Percentiles rank a stretch among this genome's conserved stretches.
These are phyloP conservation scores for Takifugu flavidus DNA, from an alignment of 2,113 vertebrate species.

Conservation along the genomic window DNA sequence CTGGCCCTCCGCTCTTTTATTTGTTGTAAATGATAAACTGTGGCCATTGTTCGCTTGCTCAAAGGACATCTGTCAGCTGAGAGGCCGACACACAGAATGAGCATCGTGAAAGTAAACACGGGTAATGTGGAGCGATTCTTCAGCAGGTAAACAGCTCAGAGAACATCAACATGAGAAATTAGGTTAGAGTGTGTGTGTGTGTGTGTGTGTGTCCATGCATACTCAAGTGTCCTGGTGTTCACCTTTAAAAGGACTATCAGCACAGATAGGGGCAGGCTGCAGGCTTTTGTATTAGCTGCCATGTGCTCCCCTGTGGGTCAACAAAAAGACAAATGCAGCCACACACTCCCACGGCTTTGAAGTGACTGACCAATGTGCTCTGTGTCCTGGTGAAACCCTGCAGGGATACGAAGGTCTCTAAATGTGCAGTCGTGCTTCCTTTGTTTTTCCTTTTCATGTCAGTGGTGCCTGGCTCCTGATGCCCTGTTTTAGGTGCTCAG, in stretches of 20 bases:
- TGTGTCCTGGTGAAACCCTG: background rate
- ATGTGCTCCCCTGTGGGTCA: constrained; percentile 57
- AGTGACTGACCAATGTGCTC: constrained; percentile 26
- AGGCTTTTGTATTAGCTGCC: constrained; percentile 52
- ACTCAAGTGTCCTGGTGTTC: too few relatives aligned
- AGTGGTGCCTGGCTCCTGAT: too few relatives aligned
- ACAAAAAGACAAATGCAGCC: constrained; percentile 33
- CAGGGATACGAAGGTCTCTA: constrained; percentile 17
- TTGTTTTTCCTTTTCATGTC: too few relatives aligned
- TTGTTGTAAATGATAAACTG: constrained; percentile 35
- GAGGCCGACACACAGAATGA: background rate
- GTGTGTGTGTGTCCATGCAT: too few relatives aligned
- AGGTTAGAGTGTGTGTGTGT: constrained; percentile 22
- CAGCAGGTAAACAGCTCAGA: constrained; percentile 14
- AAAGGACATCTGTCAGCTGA: constrained; percentile 37
- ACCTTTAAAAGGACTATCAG: constrained; percentile 43
- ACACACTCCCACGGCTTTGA: constrained; percentile 28
- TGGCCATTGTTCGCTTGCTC: constrained; percentile 20
- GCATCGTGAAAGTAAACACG: constrained; percentile 36
- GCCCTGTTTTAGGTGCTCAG: constrained; percentile 31
- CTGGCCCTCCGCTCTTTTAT: constrained; percentile 16
- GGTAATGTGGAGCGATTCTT: background rate
- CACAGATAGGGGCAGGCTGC: constrained; percentile 30
- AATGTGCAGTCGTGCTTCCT: background rate
- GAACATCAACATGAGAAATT: constrained; percentile 52